A percentile compares a stretch with the other conserved stretches of the same genome.
Evolutionary conservation across 2,797 vertebrate species (phyloP).

Genomic region (Centropyge bicolor): DNA sequence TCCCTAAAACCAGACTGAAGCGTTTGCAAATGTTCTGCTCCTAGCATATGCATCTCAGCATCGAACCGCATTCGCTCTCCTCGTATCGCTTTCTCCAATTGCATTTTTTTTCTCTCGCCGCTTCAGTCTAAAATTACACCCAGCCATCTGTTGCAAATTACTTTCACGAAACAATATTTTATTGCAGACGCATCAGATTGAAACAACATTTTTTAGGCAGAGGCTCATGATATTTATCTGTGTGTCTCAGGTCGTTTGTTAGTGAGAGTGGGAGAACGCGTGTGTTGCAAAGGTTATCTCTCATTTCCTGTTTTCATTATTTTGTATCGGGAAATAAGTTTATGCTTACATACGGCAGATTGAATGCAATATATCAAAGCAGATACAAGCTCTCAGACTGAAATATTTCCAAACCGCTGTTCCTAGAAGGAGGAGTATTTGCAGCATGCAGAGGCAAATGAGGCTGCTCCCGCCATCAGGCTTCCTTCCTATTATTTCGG

Average conservation of each 20-base stretch:
- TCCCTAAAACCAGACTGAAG: neutral
- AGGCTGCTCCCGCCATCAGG: slow-evolving; percentile 2
- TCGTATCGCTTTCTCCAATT: slow-evolving; percentile 51
- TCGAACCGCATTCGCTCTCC: slow-evolving; percentile 25
- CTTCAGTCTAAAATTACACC: slow-evolving; percentile 52
- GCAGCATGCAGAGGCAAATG: slow-evolving; percentile 13
- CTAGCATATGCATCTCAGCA: slow-evolving; percentile 27
- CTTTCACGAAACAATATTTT: slow-evolving; percentile 56
- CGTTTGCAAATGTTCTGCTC: slow-evolving; percentile 19
- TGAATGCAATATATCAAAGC: slow-evolving; percentile 26
- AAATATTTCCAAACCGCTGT: slow-evolving; percentile 14
- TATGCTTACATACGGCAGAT: neutral
- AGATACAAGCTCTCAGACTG: neutral
- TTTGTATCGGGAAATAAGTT: slow-evolving; percentile 21
- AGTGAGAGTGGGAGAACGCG: slow-evolving; percentile 1
- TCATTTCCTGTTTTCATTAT: slow-evolving; percentile 37
- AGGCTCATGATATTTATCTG: slow-evolving; percentile 21
- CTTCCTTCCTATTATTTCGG: slow-evolving; percentile 16
- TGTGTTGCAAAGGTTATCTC: slow-evolving; percentile 25
- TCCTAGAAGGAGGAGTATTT: neutral
- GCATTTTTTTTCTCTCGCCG: slow-evolving; percentile 52
- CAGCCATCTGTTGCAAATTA: slow-evolving; percentile 67
- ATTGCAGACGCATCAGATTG: slow-evolving; percentile 38
- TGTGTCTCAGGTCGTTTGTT: slow-evolving; percentile 27
- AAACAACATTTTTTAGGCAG: slow-evolving; percentile 40